Conservation (phyloP, 2,888 invertebrate species). For the Euphydryas editha region DNA sequence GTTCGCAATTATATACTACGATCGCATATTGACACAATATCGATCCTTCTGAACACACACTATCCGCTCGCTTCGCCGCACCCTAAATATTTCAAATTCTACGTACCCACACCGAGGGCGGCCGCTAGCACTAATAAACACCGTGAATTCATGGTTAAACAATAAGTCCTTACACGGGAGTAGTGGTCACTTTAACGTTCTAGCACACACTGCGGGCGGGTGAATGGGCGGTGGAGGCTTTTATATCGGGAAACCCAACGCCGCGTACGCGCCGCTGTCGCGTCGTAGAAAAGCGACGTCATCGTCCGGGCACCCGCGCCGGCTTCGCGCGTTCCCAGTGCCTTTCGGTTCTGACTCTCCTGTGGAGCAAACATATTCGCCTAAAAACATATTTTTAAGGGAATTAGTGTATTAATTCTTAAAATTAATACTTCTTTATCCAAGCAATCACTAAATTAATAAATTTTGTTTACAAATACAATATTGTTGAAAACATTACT, state of each 20-base stretch:
- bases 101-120: constrained; percentile 88
- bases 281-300: constrained; percentile 72
- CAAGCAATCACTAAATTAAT: too few species aligned
- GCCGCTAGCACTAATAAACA: constrained; percentile 85
- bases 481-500: too few species aligned
- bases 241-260: constrained; percentile 75
- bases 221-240: constrained; percentile 80
- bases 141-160: constrained; percentile 81
- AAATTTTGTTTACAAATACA: too few species aligned
- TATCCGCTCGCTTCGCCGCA: constrained; percentile 51
- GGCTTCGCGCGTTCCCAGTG: constrained; percentile 45
- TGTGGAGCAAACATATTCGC: constrained; percentile 15
- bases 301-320: constrained; percentile 53
- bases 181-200: constrained; percentile 80
- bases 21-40: constrained; percentile 40
- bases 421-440: background rate
- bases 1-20: constrained; percentile 49
- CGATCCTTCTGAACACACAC: constrained; percentile 30
- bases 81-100: constrained; percentile 78
- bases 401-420: too few species aligned
- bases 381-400: background rate
- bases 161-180: constrained; percentile 77
- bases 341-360: constrained; percentile 35
- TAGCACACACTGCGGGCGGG: constrained; percentile 83
- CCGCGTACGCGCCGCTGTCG: constrained; percentile 61